Percentiles rank a stretch among this genome's conserved stretches.
Conservation (phyloP, 2,888 invertebrate genomes). For the Teinopalpus imperialis region DNA sequence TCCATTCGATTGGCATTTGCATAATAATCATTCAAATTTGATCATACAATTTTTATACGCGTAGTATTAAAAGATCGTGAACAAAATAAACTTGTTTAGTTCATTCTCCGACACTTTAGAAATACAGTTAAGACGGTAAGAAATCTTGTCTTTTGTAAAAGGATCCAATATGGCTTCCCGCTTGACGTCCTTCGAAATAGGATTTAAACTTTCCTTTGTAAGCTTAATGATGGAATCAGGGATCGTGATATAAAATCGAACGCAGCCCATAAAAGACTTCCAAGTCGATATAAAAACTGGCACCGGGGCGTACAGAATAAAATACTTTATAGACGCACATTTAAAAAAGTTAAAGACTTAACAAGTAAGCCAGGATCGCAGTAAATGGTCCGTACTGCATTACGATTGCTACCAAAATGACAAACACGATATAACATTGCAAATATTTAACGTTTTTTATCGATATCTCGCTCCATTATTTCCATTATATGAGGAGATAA, state of each 20-base stretch:
- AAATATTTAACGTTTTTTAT: conserved; percentile 14
- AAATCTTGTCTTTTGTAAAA: conserved; percentile 19
- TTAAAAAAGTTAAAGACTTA: conserved; percentile 22
- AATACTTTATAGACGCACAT: conserved; percentile 17
- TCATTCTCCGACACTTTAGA: conserved; percentile 7
- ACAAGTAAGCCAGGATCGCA: conserved; percentile 18
- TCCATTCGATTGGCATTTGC: no score
- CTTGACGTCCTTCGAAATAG: conserved; percentile 19
- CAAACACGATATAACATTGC: conserved; percentile 5
- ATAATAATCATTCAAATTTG: no score
- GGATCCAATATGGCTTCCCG: conserved; percentile 20
- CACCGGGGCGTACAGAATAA: conserved; percentile 8
- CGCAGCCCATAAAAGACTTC: conserved; percentile 20
- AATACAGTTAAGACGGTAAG: conserved; percentile 15
- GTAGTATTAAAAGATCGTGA: no score
- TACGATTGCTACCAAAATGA: conserved; percentile 16
- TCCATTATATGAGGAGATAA: background rate
- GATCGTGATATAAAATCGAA: conserved; percentile 22
- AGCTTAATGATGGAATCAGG: conserved; percentile 25
- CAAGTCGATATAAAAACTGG: conserved; percentile 18
- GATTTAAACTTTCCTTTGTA: conserved; percentile 26
- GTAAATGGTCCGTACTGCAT: conserved; percentile 6
- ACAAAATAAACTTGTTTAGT: conserved; percentile 3
- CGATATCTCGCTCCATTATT: background rate
- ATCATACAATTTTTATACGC: no score